A percentile compares a stretch with the other conserved stretches of the same genome.
phyloP scores from a whole-genome alignment of 2,888 invertebrate genomes.

The Chrysodeixis includens region DNA sequence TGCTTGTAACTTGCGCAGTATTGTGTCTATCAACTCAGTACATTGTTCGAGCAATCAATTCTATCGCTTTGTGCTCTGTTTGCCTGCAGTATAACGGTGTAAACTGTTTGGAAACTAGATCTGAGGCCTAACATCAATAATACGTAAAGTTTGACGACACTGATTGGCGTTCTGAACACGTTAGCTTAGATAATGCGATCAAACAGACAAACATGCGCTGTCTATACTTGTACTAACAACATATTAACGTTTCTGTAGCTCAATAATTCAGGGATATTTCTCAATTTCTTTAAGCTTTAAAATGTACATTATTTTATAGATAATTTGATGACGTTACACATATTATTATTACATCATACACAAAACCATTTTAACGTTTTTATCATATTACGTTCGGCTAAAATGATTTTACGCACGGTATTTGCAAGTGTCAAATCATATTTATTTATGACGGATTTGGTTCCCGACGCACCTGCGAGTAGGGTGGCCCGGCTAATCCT shows the following conservation, averaged over 20 bases:
- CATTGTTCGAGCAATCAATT: constrained; percentile 45
- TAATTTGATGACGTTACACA: background rate
- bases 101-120: constrained; percentile 30
- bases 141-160: constrained; percentile 1
- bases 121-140: constrained; percentile 15
- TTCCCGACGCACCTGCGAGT: constrained; percentile 78
- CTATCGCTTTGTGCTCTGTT: constrained; percentile 41
- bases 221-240: constrained; percentile 22
- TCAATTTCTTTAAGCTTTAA: background rate
- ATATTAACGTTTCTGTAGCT: too few species aligned
- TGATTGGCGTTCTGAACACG: background rate
- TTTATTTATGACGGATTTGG: constrained; percentile 85
- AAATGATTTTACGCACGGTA: constrained; percentile 73
- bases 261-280: too few species aligned
- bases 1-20: constrained; percentile 26
- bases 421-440: constrained; percentile 84
- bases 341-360: constrained; percentile 35
- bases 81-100: constrained; percentile 21
- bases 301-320: background rate
- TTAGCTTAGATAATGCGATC: background rate
- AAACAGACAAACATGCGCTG: too few species aligned
- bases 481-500: constrained; percentile 70
- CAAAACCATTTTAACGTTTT: constrained; percentile 56
- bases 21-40: constrained; percentile 46
- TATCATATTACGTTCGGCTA: constrained; percentile 56